Base-by-base conservation (phyloP, 2,888 invertebrate species). In the Stictocephala bisonia region DNA sequence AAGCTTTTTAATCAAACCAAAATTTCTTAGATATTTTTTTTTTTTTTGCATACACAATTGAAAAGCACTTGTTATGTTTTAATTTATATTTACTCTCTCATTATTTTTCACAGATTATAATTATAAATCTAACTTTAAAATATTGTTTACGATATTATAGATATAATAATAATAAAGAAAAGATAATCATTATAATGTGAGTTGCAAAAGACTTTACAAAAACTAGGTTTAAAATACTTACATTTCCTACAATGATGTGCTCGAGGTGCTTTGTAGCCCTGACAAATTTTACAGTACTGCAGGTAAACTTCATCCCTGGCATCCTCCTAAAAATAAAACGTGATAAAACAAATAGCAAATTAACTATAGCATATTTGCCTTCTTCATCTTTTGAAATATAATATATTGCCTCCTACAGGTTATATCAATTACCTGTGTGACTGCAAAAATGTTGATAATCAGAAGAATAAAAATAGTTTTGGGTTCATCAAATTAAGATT, bases 191-290 rank as follows among this genome's bases (percentile, higher is more conserved):
- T 56, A 26, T 27, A 24, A 26, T 51, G 53, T 66, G 48, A n/a
- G 20, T 24, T 13, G 15, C 22, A n/a, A 20, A 27, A 50, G 72
- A 29, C 24, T 13, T 56, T 40, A 7, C 7, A 11, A 11, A 35
- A 35, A 35, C 35, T 35, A 35, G 35, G 44, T 69, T 73, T 60
- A 48, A 11, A 76, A 44, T 71, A 84, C 85, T 89, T 88, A 94
- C 98, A 98, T 88, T 96, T 96, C 81, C 94, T 88, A 84, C 98
- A 98, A 84, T 98, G 98, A 86, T 98, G 98, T 76, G 97, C 93
- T 81, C 98, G 88, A 0, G 97, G 99, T 7, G 97, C 94, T 86
- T 99, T 99, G 83, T 91, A 99, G 13, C 97, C 96, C 79, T 94
- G 87, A 82, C 99, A 99, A 2, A 91, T 86, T 64, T 87, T 86